phyloP scores from a whole-genome alignment of 2,888 invertebrate genomes.

The Leucophenga maculata region DNA sequence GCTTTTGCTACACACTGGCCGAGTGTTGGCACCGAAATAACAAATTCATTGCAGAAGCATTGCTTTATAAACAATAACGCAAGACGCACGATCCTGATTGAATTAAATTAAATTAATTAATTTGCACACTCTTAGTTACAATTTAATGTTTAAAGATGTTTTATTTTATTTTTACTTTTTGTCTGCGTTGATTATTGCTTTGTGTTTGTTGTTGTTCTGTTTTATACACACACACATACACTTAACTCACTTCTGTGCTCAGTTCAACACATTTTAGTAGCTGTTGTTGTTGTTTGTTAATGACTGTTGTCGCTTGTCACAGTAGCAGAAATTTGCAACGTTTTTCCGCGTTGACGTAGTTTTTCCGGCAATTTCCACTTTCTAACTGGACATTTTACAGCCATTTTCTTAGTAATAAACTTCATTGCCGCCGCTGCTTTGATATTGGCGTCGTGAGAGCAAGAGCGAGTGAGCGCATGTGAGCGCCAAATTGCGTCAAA shows the following conservation, averaged over 20 bases:
- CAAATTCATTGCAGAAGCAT: slow-evolving; percentile 8
- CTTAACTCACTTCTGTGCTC: slow-evolving; percentile 13
- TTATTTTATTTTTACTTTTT: too few species aligned
- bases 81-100: too few species aligned
- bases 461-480: neutral
- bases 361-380: slow-evolving; percentile 67
- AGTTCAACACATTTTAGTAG: slow-evolving; percentile 24
- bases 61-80: slow-evolving; percentile 1
- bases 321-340: slow-evolving; percentile 30
- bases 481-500: neutral
- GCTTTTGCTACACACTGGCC: slow-evolving; percentile 6
- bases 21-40: slow-evolving; percentile 10
- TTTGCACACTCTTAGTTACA: neutral
- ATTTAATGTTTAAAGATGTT: too few species aligned
- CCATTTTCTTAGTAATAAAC: slow-evolving; percentile 52
- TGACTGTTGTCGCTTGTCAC: slow-evolving; percentile 29
- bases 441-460: slow-evolving; percentile 8
- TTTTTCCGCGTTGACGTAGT: slow-evolving; percentile 60
- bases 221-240: slow-evolving; percentile 16
- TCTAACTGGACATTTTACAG: slow-evolving; percentile 53
- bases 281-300: slow-evolving; percentile 36
- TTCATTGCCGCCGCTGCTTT: slow-evolving; percentile 47
- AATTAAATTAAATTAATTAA: neutral
- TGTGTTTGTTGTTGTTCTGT: slow-evolving; percentile 31
- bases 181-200: neutral